Base-by-base conservation (phyloP, 2,888 invertebrate species). In the Hirtodrosophila duncani region DNA sequence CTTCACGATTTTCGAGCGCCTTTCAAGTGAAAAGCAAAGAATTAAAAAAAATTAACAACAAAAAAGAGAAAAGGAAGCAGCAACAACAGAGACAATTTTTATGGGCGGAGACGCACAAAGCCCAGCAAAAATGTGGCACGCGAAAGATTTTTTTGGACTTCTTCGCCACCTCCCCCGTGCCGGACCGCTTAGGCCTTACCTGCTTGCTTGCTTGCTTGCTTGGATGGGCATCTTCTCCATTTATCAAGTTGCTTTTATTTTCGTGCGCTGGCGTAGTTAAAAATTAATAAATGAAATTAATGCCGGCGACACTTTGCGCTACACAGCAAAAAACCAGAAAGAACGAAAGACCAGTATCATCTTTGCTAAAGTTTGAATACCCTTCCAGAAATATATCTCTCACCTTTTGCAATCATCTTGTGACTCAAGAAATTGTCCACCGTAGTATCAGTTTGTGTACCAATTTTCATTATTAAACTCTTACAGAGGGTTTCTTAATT, bases 241-340 rank as follows among this genome's bases (percentile, higher is more conserved):
- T 74, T 81, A 81, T 74, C 79, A 74, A 74, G 79, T 79, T 74
- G 81, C 72, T 81, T 81, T 81, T 81, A 74, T 74, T 72, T 74
- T 55, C 45, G 59, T 72, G 79, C 75, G 75, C 63, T 79, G 81
- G 81, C 81, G 72, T 74, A 74, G 72, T 74, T 74, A 80, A 78
- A 82, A 82, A 82, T 82, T 82, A 82, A 82, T 82, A 82, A 82
- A 82, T 82, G 77, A 83, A 83, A 82, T 82, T 82, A 84, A 84
- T 82, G 83, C 66, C 70, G 75, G 61, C 75, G 81, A 78, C 78
- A 82, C 78, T 82, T 82, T 63, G 71, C 53, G n/a, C n/a, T n/a
- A n/a, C n/a, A n/a, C n/a, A n/a, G n/a, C n/a, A n/a, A n/a, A n/a
- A n/a, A n/a, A n/a, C n/a, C n/a, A n/a, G n/a, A n/a, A n/a, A n/a